phyloP scores from a whole-genome alignment of 2,888 invertebrate genomes.

The Amiota mariae region DNA sequence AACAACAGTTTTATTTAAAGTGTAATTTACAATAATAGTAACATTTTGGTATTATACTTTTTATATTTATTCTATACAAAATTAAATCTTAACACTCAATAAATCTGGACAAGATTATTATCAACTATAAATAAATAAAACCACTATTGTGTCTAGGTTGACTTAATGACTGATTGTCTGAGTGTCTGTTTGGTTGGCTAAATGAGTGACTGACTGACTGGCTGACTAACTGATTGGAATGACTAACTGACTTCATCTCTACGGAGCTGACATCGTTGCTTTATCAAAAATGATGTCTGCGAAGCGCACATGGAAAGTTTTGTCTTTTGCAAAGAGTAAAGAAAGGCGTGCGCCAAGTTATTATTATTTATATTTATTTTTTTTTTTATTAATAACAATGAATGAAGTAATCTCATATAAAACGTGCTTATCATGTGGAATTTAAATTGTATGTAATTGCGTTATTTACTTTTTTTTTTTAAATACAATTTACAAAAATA shows the following conservation, averaged over 20 bases:
- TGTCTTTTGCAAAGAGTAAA: slow-evolving; percentile 5
- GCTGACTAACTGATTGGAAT: neutral
- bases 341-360: neutral
- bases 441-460: too few relatives aligned
- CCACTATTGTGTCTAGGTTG: neutral
- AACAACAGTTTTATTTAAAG: too few relatives aligned
- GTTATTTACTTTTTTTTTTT: too few relatives aligned
- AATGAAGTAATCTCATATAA: too few relatives aligned
- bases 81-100: slow-evolving; percentile 14
- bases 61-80: neutral
- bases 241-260: too few relatives aligned
- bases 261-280: neutral
- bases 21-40: neutral
- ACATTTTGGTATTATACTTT: neutral
- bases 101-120: neutral
- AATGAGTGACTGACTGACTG: neutral
- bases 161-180: neutral
- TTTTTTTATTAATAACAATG: too few relatives aligned
- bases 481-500: too few relatives aligned
- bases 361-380: neutral
- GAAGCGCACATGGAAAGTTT: slow-evolving; percentile 22
- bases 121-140: neutral
- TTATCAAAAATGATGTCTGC: slow-evolving; percentile 24
- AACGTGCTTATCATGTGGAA: too few relatives aligned
- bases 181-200: neutral